Evolutionary conservation across 2,797 vertebrate genomes (phyloP).

Genomic region (Bufotes viridis): DNA sequence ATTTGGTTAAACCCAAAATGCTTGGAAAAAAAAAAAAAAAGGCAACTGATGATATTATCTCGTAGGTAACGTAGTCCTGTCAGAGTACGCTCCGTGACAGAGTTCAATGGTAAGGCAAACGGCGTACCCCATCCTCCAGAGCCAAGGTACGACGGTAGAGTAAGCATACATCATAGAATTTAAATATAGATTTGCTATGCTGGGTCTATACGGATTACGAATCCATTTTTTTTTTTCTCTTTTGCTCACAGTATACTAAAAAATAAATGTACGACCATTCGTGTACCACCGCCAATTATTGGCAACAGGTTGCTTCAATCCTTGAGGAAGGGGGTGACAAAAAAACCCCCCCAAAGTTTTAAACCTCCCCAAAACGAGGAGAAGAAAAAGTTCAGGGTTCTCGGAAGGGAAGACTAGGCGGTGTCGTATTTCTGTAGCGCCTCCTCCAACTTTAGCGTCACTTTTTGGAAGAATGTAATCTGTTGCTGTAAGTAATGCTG

Average conservation of each 20-base stretch:
- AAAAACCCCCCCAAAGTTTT: constrained; percentile 50
- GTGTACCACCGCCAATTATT: constrained; percentile 69
- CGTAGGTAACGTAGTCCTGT: constrained; percentile 16
- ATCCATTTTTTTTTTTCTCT: constrained; percentile 73
- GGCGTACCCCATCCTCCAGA: constrained; percentile 77
- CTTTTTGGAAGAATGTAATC: constrained; percentile 95
- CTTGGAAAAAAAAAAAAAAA: constrained; percentile 75
- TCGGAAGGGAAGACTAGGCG: constrained; percentile 73
- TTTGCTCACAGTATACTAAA: constrained; percentile 70
- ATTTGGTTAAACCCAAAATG: constrained; percentile 72
- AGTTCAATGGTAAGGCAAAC: constrained; percentile 82
- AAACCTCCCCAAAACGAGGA: constrained; percentile 58
- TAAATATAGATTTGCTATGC: constrained; percentile 75
- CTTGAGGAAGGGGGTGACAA: constrained; percentile 65
- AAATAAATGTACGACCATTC: constrained; percentile 70
- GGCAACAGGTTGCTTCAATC: constrained; percentile 67
- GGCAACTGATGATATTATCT: constrained; percentile 69
- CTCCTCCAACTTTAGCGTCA: constrained; percentile 94
- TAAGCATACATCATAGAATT: constrained; percentile 81
- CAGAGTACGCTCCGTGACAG: constrained; percentile 74
- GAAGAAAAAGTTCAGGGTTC: constrained; percentile 61
- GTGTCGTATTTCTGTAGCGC: constrained; percentile 93
- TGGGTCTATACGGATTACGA: constrained; percentile 76
- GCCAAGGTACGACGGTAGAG: constrained; percentile 79
- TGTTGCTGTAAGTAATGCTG: constrained; percentile 95